phyloP scores from a whole-genome alignment of 2,113 vertebrate genomes.

The Tachysurus vachellii region DNA sequence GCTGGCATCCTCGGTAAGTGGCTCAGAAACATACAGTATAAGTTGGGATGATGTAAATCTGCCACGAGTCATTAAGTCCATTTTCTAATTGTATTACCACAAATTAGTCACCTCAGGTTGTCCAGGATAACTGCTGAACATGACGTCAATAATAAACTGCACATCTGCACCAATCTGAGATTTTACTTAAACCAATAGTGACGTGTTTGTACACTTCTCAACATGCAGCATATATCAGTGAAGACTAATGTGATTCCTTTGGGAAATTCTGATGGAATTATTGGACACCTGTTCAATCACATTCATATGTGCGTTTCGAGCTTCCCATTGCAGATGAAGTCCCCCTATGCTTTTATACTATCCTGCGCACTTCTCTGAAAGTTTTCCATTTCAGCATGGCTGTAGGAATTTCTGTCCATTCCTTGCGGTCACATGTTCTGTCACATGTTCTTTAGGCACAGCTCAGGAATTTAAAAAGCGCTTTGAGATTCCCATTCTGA shows the following conservation, averaged over 20 bases:
- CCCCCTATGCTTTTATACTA: too few species aligned
- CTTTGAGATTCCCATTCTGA: conserved; percentile 94
- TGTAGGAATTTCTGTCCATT: too few species aligned
- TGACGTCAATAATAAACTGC: not conserved
- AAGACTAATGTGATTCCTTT: not conserved
- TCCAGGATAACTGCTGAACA: not conserved
- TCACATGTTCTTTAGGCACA: conserved; percentile 75
- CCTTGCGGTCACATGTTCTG: too few species aligned
- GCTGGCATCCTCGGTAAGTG: conserved; percentile 88
- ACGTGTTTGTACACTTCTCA: not conserved
- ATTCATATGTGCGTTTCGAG: not conserved
- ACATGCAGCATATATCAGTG: not conserved
- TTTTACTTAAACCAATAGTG: not conserved
- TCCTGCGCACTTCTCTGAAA: too few species aligned
- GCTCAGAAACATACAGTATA: not conserved
- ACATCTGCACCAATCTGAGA: not conserved
- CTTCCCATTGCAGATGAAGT: too few species aligned
- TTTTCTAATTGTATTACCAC: not conserved
- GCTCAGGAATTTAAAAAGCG: conserved; percentile 94
- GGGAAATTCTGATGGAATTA: not conserved
- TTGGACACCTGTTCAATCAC: not conserved
- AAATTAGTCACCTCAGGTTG: not conserved
- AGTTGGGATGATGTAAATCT: not conserved
- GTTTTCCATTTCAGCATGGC: too few species aligned
- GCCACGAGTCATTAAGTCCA: not conserved